Conservation (phyloP, 2,113 vertebrate species). For the Phoenicopterus ruber region DNA sequence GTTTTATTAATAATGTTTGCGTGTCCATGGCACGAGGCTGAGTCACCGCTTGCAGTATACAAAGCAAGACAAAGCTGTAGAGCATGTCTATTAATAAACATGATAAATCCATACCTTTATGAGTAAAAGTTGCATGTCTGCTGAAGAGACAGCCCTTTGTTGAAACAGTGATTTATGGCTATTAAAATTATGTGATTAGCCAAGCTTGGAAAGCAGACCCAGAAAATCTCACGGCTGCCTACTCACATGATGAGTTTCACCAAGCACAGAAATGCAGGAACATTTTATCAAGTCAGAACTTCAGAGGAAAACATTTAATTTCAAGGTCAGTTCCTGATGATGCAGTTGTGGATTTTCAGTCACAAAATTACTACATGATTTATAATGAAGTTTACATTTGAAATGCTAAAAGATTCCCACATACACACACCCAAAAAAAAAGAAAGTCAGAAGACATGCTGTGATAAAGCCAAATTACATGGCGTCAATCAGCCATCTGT, state of each 20-base stretch:
- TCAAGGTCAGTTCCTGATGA: neutral
- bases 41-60: neutral
- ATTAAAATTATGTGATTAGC: constrained; percentile 41
- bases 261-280: constrained; percentile 8
- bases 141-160: neutral
- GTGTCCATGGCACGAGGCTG: neutral
- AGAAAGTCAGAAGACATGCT: neutral
- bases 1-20: constrained; percentile 24
- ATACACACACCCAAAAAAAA: neutral
- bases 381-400: neutral
- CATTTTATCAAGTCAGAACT: neutral
- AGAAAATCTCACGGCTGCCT: constrained; percentile 43
- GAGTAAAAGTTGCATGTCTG: neutral
- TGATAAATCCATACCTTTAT: constrained; percentile 5
- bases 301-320: neutral
- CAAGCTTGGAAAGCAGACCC: constrained; percentile 33
- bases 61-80: constrained; percentile 21
- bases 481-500: constrained; percentile 28
- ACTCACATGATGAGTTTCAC: constrained; percentile 15
- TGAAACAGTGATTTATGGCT: constrained; percentile 45
- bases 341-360: neutral
- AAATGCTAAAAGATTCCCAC: neutral
- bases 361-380: neutral
- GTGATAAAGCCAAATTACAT: neutral
- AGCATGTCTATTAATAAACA: constrained; percentile 32